Percentiles rank a stretch among this genome's conserved stretches.
Evolutionary conservation across 1,140 invertebrate species (phyloP).

Genomic region (Berghia stephanieae): DNA sequence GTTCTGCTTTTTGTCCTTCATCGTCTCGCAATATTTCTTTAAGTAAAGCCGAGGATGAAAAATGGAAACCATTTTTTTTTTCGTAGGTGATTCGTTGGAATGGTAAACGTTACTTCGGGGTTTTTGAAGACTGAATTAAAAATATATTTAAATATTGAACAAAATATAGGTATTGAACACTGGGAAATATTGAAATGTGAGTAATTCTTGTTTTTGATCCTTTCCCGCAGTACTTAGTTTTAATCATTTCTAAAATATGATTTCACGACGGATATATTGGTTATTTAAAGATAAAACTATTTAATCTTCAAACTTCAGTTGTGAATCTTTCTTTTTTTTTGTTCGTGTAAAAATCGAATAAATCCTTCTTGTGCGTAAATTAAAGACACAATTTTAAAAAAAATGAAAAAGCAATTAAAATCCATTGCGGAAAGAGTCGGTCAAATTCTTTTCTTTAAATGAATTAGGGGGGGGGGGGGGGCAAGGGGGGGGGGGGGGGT

Average conservation of each 20-base stretch:
- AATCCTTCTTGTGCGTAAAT: neutral
- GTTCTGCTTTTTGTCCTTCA: too few species aligned
- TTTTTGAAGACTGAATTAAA: too few species aligned
- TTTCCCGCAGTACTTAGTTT: neutral
- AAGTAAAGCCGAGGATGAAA: too few species aligned
- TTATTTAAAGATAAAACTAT: neutral
- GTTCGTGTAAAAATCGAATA: neutral
- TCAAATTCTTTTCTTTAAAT: neutral
- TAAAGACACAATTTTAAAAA: too few species aligned
- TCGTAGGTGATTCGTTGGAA: too few species aligned
- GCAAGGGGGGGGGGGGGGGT: neutral
- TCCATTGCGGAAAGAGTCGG: neutral
- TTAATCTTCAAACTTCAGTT: neutral
- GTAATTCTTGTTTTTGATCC: neutral
- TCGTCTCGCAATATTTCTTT: too few species aligned
- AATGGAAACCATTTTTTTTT: too few species aligned
- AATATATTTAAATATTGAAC: too few species aligned
- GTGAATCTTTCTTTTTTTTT: neutral
- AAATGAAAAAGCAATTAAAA: neutral
- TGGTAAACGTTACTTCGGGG: too few species aligned
- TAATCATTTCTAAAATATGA: neutral
- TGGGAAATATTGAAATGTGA: neutral
- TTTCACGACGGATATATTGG: neutral
- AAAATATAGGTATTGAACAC: too few species aligned
- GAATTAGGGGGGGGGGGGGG: neutral